Evolutionary conservation across 2,797 vertebrate genomes (phyloP).

Genomic region (Cottoperca gobio): DNA sequence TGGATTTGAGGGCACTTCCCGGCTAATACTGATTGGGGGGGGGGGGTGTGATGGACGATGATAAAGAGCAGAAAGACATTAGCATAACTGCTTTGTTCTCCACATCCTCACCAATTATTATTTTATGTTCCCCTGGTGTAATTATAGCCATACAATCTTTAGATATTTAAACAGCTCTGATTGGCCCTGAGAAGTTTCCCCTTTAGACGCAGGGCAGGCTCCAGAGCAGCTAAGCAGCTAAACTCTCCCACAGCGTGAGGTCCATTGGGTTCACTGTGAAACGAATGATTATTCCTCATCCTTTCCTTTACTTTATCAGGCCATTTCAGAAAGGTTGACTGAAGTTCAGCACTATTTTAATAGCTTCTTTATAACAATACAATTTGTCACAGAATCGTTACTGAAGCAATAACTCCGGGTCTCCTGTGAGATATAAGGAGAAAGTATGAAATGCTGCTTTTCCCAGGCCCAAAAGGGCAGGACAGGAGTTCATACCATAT

Average conservation of each 20-base stretch:
- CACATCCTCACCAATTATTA: slow-evolving; percentile 65
- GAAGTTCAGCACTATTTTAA: slow-evolving; percentile 64
- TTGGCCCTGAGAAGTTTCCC: slow-evolving; percentile 54
- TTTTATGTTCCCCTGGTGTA: slow-evolving; percentile 66
- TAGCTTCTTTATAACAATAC: slow-evolving; percentile 54
- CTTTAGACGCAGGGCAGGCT: slow-evolving; percentile 31
- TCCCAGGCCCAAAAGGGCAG: slow-evolving; percentile 8
- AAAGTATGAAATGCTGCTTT: slow-evolving; percentile 34
- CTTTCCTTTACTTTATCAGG: slow-evolving; percentile 46
- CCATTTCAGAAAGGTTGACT: slow-evolving; percentile 54
- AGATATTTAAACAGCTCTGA: slow-evolving; percentile 59
- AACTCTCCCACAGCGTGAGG: slow-evolving; percentile 38
- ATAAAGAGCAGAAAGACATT: slow-evolving; percentile 60
- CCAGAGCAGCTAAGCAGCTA: slow-evolving; percentile 47
- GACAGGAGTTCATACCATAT: slow-evolving; percentile 3
- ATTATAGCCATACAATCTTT: slow-evolving; percentile 55
- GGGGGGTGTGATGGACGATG: slow-evolving; percentile 49
- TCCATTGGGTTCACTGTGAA: slow-evolving; percentile 50
- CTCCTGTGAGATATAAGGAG: slow-evolving; percentile 33
- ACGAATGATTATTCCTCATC: slow-evolving; percentile 58
- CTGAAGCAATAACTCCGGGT: slow-evolving; percentile 20
- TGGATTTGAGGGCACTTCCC: slow-evolving; percentile 56
- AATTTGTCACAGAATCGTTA: slow-evolving; percentile 68
- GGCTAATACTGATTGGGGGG: slow-evolving; percentile 57
- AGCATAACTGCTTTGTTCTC: slow-evolving; percentile 66